A percentile compares a stretch with the other conserved stretches of the same genome.
These are phyloP conservation scores for Mungos mungo DNA, from an alignment of 2,113 vertebrate species.

Conservation along the genomic window DNA sequence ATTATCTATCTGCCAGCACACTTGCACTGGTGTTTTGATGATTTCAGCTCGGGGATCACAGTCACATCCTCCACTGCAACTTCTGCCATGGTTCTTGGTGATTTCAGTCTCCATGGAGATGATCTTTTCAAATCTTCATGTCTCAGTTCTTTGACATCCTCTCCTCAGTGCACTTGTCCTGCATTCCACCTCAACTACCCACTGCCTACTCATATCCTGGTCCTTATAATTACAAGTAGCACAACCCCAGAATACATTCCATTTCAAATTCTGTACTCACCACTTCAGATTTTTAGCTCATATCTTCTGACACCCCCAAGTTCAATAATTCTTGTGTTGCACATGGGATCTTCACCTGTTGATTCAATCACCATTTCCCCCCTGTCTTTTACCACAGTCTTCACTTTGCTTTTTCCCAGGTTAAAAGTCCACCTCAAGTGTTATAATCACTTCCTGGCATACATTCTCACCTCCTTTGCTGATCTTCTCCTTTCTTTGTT, in stretches of 20 bases:
- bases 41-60: background rate
- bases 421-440: background rate
- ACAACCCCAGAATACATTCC: accelerated
- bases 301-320: background rate
- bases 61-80: background rate
- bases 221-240: background rate
- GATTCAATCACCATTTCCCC: background rate
- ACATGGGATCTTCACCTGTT: background rate
- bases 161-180: background rate
- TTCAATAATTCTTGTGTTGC: background rate
- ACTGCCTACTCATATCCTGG: background rate
- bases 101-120: background rate
- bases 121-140: background rate
- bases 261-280: background rate
- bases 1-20: background rate
- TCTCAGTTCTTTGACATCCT: background rate
- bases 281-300: background rate
- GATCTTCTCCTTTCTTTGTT: background rate
- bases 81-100: background rate
- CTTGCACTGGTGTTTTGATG: background rate
- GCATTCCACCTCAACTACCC: background rate
- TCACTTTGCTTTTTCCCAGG: background rate
- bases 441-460: background rate
- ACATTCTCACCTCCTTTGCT: background rate
- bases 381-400: background rate